Conservation (phyloP, 2,113 vertebrate genomes). For the Phylloscopus trochilus region DNA sequence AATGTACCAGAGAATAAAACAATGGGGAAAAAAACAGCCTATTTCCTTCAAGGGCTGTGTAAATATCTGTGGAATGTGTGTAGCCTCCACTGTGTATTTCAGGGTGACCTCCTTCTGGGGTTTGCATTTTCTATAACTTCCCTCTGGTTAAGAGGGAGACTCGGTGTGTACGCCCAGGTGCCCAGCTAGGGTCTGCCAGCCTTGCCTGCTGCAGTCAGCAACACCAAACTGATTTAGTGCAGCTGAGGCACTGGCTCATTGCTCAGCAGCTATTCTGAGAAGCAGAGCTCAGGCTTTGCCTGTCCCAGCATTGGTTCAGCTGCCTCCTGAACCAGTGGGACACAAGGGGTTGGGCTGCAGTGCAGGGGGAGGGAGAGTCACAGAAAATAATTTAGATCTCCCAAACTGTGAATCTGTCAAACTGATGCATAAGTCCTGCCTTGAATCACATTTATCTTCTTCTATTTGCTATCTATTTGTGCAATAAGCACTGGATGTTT, state of each 20-base stretch:
- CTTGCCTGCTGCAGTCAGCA: neutral
- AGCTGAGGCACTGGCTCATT: neutral
- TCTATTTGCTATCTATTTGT: neutral
- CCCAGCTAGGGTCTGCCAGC: neutral
- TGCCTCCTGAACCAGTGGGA: neutral
- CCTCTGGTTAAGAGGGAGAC: neutral
- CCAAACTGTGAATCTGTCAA: neutral
- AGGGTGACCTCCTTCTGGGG: neutral
- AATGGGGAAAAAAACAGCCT: neutral
- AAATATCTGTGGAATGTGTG: constrained; percentile 22
- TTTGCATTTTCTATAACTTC: neutral
- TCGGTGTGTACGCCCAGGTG: accelerated
- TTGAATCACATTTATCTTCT: neutral
- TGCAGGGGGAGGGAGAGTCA: neutral
- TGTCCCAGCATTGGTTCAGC: neutral
- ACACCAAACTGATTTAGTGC: neutral
- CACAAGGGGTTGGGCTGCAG: neutral
- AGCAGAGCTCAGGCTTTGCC: neutral
- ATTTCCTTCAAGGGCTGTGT: constrained; percentile 23
- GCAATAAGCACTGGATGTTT: neutral
- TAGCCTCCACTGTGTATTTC: neutral
- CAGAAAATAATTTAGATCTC: neutral
- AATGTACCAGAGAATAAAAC: constrained; percentile 23
- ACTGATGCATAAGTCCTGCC: neutral
- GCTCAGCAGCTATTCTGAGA: neutral